phyloP scores from a whole-genome alignment of 2,797 vertebrate species.

The Sphenopsis melanotis region DNA sequence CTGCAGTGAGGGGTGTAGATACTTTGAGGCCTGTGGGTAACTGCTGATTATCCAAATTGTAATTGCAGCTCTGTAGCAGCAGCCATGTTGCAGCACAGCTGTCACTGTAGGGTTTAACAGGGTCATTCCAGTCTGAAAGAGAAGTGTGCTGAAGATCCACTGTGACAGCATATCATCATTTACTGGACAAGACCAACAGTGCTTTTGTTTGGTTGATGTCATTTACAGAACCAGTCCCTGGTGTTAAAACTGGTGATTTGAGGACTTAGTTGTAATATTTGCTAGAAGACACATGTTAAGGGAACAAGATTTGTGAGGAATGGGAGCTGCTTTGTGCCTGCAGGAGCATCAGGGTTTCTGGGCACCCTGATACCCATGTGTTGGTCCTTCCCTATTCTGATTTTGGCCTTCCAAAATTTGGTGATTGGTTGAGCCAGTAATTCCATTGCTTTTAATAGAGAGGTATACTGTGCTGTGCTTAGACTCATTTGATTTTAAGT shows the following conservation, averaged over 20 bases:
- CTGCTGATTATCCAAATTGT: background rate
- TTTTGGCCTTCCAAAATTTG: background rate
- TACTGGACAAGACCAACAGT: background rate
- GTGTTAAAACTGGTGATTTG: background rate
- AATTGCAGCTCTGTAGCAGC: background rate
- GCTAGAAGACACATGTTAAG: background rate
- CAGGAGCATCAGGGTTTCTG: background rate
- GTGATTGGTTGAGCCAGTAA: background rate
- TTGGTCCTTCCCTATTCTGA: background rate
- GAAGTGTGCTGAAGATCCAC: background rate
- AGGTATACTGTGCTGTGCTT: background rate
- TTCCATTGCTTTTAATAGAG: background rate
- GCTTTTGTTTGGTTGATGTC: background rate
- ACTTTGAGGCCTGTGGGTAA: background rate
- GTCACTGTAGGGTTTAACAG: background rate
- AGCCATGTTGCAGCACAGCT: background rate
- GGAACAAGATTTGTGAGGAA: background rate
- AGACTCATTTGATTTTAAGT: background rate
- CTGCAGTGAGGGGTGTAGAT: background rate
- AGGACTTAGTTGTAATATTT: background rate
- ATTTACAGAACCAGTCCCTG: background rate
- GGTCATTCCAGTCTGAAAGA: background rate
- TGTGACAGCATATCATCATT: background rate
- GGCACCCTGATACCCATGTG: fast-evolving
- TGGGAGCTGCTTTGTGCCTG: background rate